Conservation (phyloP, 2,888 invertebrate genomes). For the Mimas tiliae region DNA sequence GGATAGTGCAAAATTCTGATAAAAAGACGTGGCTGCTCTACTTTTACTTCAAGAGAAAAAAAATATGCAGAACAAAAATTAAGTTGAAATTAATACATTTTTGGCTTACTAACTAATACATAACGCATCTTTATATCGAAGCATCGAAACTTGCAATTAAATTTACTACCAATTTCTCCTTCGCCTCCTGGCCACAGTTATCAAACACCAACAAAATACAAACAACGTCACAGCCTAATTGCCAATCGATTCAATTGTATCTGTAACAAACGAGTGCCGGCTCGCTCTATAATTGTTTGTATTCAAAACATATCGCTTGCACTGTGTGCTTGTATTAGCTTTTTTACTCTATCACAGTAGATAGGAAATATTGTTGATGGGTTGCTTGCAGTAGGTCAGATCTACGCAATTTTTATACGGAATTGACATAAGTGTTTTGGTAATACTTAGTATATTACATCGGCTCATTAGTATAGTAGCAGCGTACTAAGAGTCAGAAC, state of each 20-base stretch:
- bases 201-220: background rate
- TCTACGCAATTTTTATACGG: background rate
- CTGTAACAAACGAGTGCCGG: slow-evolving; percentile 4
- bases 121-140: too few relatives aligned
- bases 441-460: too few relatives aligned
- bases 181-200: background rate
- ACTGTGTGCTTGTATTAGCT: slow-evolving; percentile 3
- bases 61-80: too few relatives aligned
- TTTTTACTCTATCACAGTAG: slow-evolving; percentile 11
- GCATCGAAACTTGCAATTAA: background rate
- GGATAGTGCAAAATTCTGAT: too few relatives aligned
- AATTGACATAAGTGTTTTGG: background rate
- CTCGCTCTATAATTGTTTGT: slow-evolving; percentile 21
- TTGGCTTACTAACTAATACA: too few relatives aligned
- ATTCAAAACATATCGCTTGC: slow-evolving; percentile 24
- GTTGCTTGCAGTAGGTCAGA: background rate
- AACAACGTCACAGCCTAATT: slow-evolving; percentile 14
- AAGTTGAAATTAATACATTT: too few relatives aligned
- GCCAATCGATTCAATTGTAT: slow-evolving; percentile 20
- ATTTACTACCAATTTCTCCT: background rate
- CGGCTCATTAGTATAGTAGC: too few relatives aligned
- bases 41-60: too few relatives aligned
- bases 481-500: too few relatives aligned
- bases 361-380: background rate
- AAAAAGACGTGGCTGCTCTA: too few relatives aligned